A percentile compares a stretch with the other conserved stretches of the same genome.
Evolutionary conservation across 23 tunicate species (phyloP).

Genomic region (Botrylloides violaceus): DNA sequence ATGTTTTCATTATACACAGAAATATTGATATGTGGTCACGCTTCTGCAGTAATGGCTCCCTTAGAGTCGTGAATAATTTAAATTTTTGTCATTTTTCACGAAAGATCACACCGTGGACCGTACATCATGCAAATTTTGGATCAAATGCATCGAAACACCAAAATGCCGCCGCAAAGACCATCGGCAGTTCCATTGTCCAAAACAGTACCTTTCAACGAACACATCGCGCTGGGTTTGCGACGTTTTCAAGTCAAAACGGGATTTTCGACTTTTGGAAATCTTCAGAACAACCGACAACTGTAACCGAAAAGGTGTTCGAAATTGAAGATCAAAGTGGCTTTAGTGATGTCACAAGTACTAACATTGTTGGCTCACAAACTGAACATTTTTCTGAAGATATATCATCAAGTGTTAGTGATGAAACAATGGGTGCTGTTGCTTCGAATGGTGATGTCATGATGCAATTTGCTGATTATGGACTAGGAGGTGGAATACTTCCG

Average conservation of each 20-base stretch:
- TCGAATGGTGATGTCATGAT: not conserved
- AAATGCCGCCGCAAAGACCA: too few species aligned
- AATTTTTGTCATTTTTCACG: too few species aligned
- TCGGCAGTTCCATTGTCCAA: too few species aligned
- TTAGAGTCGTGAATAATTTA: too few species aligned
- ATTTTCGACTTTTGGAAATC: not conserved
- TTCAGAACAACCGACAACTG: not conserved
- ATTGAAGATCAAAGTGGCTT: not conserved
- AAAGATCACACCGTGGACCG: too few species aligned
- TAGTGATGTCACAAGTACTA: not conserved
- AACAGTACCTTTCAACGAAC: too few species aligned
- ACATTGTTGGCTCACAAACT: not conserved
- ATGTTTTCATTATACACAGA: too few species aligned
- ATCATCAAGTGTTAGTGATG: not conserved
- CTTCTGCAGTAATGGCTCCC: too few species aligned
- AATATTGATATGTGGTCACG: too few species aligned
- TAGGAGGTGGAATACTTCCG: conserved; percentile 61
- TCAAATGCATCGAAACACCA: too few species aligned
- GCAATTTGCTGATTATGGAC: conserved; percentile 24
- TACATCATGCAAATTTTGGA: too few species aligned
- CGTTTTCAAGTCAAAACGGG: not conserved
- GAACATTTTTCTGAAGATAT: too few species aligned
- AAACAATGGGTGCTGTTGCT: not conserved
- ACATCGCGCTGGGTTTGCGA: not conserved
- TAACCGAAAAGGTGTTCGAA: not conserved